Conservation (phyloP, 2,797 vertebrate species). For the Hydrocynus forskahlii region DNA sequence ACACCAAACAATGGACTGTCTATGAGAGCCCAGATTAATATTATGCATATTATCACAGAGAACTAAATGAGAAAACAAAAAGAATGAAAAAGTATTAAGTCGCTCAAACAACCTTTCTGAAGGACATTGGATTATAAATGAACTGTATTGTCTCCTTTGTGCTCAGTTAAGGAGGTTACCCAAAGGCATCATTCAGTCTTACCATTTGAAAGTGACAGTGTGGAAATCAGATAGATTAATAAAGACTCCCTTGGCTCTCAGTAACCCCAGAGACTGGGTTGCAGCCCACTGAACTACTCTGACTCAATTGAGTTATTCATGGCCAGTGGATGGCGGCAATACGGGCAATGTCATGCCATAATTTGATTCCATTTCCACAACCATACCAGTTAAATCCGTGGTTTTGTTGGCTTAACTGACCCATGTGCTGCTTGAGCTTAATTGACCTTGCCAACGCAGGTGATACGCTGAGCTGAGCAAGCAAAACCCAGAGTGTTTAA, state of each 20-base stretch:
- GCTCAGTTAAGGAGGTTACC: constrained; percentile 8
- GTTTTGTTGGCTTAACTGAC: constrained; percentile 45
- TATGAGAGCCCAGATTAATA: background rate
- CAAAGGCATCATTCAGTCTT: constrained; percentile 18
- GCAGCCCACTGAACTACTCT: constrained; percentile 26
- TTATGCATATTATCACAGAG: background rate
- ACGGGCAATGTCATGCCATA: constrained; percentile 34
- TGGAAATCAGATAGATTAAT: constrained; percentile 47
- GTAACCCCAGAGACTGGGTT: constrained; percentile 10
- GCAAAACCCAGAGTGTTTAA: constrained; percentile 53
- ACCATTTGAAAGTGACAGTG: constrained; percentile 40
- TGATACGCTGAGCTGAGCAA: constrained; percentile 66
- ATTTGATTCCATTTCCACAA: constrained; percentile 56
- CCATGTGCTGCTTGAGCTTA: constrained; percentile 40
- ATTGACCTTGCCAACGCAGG: constrained; percentile 70
- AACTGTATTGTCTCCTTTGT: constrained; percentile 6
- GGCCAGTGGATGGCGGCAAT: constrained; percentile 33
- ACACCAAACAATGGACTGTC: background rate
- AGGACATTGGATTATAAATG: constrained; percentile 20
- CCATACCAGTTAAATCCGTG: constrained; percentile 47
- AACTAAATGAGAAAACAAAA: background rate
- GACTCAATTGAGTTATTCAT: constrained; percentile 50
- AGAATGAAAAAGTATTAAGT: background rate
- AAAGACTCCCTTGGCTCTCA: constrained; percentile 16
- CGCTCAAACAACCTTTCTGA: constrained; percentile 8